phyloP scores from a whole-genome alignment of 2,888 invertebrate species.

The Corbicula japonica region DNA sequence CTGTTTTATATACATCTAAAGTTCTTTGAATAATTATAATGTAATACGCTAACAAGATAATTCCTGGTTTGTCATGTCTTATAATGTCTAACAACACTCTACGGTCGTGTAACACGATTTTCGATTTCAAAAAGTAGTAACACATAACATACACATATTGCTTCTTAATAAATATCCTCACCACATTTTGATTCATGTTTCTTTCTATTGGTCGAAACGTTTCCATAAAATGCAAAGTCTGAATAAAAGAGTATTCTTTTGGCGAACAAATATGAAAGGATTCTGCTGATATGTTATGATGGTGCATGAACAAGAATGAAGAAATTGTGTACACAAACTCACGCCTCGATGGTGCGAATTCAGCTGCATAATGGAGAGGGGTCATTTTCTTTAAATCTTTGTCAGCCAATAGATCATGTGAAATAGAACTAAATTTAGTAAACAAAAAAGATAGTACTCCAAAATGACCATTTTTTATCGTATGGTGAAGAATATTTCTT shows the following conservation, averaged over 20 bases:
- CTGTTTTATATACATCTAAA: too few relatives aligned
- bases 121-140: background rate
- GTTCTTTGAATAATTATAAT: background rate
- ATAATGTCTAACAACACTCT: background rate
- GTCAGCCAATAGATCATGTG: background rate
- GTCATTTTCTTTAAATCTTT: background rate
- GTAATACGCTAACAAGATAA: background rate
- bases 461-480: background rate
- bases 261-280: background rate
- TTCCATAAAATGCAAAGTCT: background rate
- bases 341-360: background rate
- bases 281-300: background rate
- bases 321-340: background rate
- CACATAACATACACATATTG: background rate
- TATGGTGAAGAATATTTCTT: slow-evolving; percentile 4
- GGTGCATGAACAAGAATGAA: background rate
- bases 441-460: background rate
- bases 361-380: background rate
- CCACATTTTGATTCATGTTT: background rate
- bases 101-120: too few relatives aligned
- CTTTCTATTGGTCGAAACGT: background rate
- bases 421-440: background rate
- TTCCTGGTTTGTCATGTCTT: background rate
- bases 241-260: background rate
- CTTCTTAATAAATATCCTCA: background rate